Evolutionary conservation across 2,797 vertebrate genomes (phyloP).

Genomic region (Limnodromus scolopaceus): DNA sequence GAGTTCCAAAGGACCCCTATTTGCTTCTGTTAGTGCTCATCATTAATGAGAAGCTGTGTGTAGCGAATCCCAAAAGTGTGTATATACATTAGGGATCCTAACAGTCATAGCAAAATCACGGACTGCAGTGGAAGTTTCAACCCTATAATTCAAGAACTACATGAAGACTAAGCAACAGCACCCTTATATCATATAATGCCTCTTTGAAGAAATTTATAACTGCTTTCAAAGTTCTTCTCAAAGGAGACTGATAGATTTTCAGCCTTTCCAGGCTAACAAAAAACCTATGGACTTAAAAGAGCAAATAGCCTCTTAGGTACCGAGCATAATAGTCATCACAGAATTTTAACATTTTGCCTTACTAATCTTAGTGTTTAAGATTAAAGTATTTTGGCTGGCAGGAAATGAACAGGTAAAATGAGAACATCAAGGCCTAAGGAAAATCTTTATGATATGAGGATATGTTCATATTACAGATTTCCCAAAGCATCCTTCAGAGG

Average conservation of each 20-base stretch:
- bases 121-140: not conserved
- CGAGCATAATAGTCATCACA: not conserved
- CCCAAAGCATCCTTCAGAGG: not conserved
- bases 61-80: not conserved
- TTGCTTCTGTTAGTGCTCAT: not conserved
- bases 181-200: not conserved
- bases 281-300: not conserved
- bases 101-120: not conserved
- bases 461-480: not conserved
- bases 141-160: not conserved
- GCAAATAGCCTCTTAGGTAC: not conserved
- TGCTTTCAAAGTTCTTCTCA: not conserved
- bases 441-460: not conserved
- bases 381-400: not conserved
- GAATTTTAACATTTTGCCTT: not conserved
- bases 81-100: not conserved
- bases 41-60: not conserved
- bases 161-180: not conserved
- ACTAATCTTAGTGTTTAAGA: not conserved
- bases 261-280: not conserved
- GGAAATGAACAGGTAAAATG: not conserved
- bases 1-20: not conserved
- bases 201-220: not conserved
- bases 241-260: not conserved
- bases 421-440: not conserved